Base-by-base conservation (phyloP, 2,888 invertebrate genomes). In the Trachelus troglodyta region DNA sequence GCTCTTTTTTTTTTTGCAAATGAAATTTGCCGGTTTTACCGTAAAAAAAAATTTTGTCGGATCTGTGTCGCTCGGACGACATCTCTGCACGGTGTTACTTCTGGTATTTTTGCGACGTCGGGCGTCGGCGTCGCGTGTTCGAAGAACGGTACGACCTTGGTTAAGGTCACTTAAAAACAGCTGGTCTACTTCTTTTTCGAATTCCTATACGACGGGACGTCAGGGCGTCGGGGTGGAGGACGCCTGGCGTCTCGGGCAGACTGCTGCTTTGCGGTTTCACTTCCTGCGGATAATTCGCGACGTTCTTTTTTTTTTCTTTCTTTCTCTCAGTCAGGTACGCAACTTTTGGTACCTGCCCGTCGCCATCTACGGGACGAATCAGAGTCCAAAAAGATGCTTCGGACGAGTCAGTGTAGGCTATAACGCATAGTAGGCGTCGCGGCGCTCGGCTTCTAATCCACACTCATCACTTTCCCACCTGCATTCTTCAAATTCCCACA, bases 401-500 rank as follows among this genome's bases (percentile, higher is more conserved):
- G 1, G 15, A 23, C 6, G 23, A 56, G 0, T 23, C 9, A 9
- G 40, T 6, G 23, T 6, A 40, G 40, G 4, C 40, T 15, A 56
- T 23, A 56, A 1, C 15, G 6, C 9, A 23, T 9, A 9, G 23
- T 76, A 35, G 33, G 71, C 30, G 69, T 74, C 75, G 73, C 69
- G 69, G 9, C 34, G 30, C 40, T 23, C 15, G 0, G 23, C 40
- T 23, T 56, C 40, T 23, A 56, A 56, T 56, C 23, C 84, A 81
- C 81, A 82, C 84, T 81, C 84, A 81, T 84, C 84, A 85, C 85
- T 84, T 85, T 84, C 80, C 80, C 83, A 85, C 85, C 82, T 81
- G 83, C 77, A 79, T 78, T 79, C 56, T 78, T 31, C 23, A 68
- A 31, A 74, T 56, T 56, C 40, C 23, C 40, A 56, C 40, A 56